Conservation (phyloP, 2,888 invertebrate species). For the Drosophila recens region DNA sequence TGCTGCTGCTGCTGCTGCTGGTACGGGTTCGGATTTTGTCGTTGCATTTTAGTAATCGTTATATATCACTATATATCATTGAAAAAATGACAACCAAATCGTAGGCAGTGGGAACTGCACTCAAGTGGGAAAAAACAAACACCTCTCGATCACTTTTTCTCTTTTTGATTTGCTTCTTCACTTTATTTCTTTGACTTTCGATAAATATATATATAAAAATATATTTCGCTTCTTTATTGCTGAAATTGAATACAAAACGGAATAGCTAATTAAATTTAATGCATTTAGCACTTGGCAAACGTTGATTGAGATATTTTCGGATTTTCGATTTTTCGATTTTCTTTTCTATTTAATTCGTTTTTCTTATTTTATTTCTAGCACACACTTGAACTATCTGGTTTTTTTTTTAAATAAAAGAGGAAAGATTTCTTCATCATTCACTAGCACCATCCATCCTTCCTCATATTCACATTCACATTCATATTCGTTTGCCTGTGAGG, state of each 20-base stretch:
- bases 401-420: conserved; percentile 8
- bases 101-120: conserved; percentile 76
- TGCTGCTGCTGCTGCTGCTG: conserved; percentile 86
- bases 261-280: conserved; percentile 38
- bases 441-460: conserved; percentile 56
- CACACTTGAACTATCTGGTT: conserved; percentile 31
- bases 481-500: conserved; percentile 54
- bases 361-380: conserved; percentile 34
- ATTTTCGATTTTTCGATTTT: conserved; percentile 31
- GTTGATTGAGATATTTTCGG: conserved; percentile 30
- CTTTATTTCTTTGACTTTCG: conserved; percentile 59
- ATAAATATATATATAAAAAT: conserved; percentile 45
- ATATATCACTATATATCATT: conserved; percentile 85
- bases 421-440: conserved; percentile 43
- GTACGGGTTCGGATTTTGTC: conserved; percentile 87
- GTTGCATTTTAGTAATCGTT: conserved; percentile 88
- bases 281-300: conserved; percentile 51
- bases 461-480: conserved; percentile 61
- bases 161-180: conserved; percentile 74
- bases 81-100: conserved; percentile 82
- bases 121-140: conserved; percentile 68
- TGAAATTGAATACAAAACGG: conserved; percentile 70
- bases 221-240: conserved; percentile 78
- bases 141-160: conserved; percentile 76
- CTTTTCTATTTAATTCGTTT: conserved; percentile 8